These are phyloP conservation scores for Acleris holmiana DNA, from an alignment of 2,888 invertebrate species.

Conservation along the genomic window DNA sequence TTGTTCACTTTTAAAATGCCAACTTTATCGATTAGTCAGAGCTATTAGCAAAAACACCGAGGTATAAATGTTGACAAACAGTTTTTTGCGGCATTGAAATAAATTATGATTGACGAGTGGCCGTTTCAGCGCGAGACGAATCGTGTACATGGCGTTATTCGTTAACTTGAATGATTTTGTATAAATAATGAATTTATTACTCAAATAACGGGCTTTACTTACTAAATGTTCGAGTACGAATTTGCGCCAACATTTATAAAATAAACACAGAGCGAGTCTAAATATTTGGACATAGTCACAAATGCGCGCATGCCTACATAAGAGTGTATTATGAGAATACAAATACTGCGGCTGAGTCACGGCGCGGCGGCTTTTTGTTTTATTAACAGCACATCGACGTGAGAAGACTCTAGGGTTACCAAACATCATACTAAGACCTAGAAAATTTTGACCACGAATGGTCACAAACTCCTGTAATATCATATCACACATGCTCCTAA, in stretches of 20 bases:
- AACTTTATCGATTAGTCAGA: constrained; percentile 6
- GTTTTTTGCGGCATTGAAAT: constrained; percentile 18
- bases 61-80: constrained; percentile 12
- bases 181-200: background rate
- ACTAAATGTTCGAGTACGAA: background rate
- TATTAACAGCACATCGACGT: constrained; percentile 7
- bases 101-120: constrained; percentile 22
- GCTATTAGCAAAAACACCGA: constrained; percentile 16
- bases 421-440: background rate
- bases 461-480: too few relatives aligned
- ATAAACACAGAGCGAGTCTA: constrained; percentile 17
- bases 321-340: constrained; percentile 12
- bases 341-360: constrained; percentile 15
- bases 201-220: background rate
- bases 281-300: constrained; percentile 18
- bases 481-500: too few relatives aligned
- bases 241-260: constrained; percentile 4
- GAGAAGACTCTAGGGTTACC: constrained; percentile 13
- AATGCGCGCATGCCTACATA: constrained; percentile 4
- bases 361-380: constrained; percentile 10
- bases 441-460: background rate
- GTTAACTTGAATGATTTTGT: background rate
- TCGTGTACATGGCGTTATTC: background rate
- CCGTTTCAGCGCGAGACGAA: constrained; percentile 18
- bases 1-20: background rate